These are phyloP conservation scores for Actenoides lindsayi DNA, from an alignment of 2,113 vertebrate species.

Conservation along the genomic window DNA sequence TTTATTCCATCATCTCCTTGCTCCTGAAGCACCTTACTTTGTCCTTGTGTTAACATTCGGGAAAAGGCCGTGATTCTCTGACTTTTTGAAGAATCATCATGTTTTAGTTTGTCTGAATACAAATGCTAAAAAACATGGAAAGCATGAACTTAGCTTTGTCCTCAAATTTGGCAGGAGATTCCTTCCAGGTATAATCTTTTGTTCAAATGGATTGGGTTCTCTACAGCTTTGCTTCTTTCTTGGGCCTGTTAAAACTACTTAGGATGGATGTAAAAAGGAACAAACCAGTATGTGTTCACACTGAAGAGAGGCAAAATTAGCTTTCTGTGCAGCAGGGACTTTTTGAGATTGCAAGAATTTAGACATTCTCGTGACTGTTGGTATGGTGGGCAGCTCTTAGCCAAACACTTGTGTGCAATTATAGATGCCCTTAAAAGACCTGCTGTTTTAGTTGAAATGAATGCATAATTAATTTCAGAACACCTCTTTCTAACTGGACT, in stretches of 20 bases:
- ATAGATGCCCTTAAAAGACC: neutral
- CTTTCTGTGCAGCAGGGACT: neutral
- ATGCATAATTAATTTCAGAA: neutral
- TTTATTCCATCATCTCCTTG: neutral
- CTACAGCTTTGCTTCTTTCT: neutral
- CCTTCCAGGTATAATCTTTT: neutral
- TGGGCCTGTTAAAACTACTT: neutral
- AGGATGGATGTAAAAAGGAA: neutral
- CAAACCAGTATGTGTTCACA: neutral
- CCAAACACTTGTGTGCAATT: neutral
- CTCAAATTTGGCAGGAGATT: neutral
- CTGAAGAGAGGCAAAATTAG: neutral
- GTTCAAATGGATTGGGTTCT: neutral
- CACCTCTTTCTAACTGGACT: neutral
- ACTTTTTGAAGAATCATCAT: neutral
- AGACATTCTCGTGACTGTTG: neutral
- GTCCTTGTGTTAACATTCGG: neutral
- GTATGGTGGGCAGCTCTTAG: neutral
- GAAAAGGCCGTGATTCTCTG: neutral
- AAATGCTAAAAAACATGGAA: neutral
- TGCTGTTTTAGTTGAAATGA: neutral
- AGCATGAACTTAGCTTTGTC: neutral
- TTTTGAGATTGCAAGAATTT: neutral
- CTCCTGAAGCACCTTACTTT: neutral
- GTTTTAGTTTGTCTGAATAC: neutral